Evolutionary conservation across 2,113 vertebrate species (phyloP), one percentile per base, ranked within the genome.

Genomic region (Cyprinus carpio): DNA sequence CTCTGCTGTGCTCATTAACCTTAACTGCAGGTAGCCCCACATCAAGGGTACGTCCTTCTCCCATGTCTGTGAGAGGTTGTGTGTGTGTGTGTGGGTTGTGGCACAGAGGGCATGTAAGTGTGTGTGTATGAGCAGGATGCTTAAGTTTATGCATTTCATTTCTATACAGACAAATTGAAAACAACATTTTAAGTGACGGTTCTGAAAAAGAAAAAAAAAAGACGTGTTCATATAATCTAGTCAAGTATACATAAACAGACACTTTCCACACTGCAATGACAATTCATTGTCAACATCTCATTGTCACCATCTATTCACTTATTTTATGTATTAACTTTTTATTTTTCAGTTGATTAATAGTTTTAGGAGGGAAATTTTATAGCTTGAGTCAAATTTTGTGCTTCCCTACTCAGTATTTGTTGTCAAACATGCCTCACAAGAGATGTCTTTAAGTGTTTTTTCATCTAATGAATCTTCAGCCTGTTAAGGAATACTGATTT

Each of bases 1-100:
- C 67, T 74, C 84, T 62, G 65, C 71, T n/a, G 60, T 43, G 18
- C 40, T 82, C 69, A 81, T 81, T 86, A 86, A 60, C 84, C 40
- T 81, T 72, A 86, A 81, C 84, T 54, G 31, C 78, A 81, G 78
- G 84, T 75, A 65, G 84, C 74, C 78, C 4, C 56, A 71, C 34
- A 49, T 67, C 75, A 81, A 81, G 78, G 84, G 46, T 56, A 81
- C 2, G 56, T 27, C 54, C 78, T 86, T 82, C 60, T 43, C 46
- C 11, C 40, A 40, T 43, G 10, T 64, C 31, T 29, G 29, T 75
- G 18, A 74, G 20, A 69, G 51, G 16, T 29, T 82, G 58, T 76
- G 43, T 43, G 40, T n/a, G n/a, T n/a, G 37, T 37, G 40, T 43
- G 81, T 27, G 69, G 20, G 10, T 74, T 75, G 11, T 60, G 18